These are phyloP conservation scores for Drosophila grimshawi DNA, from an alignment of 1,140 invertebrate species.

Conservation along the genomic window DNA sequence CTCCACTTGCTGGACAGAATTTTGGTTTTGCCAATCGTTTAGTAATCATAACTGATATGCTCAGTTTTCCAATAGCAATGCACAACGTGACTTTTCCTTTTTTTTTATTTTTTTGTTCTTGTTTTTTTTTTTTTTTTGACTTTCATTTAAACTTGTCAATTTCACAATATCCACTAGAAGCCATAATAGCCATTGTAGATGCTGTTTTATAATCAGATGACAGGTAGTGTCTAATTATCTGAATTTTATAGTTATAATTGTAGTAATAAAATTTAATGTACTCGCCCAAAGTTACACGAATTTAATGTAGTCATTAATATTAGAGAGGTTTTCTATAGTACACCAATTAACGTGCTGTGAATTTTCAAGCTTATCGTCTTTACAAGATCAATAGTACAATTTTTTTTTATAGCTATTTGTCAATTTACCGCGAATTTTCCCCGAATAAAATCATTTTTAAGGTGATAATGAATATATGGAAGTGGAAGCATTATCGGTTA, in stretches of 20 bases:
- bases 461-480: neutral
- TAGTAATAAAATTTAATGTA: too few species aligned
- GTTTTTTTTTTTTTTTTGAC: neutral
- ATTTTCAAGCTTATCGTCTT: too few species aligned
- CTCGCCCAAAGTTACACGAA: too few species aligned
- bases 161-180: neutral
- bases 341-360: too few species aligned
- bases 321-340: too few species aligned
- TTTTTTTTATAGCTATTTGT: neutral
- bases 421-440: neutral
- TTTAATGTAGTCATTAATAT: neutral
- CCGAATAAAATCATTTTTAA: neutral
- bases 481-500: neutral
- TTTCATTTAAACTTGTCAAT: constrained; percentile 9
- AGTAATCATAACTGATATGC: neutral
- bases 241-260: too few species aligned
- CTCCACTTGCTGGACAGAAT: neutral
- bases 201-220: too few species aligned
- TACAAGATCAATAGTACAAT: neutral
- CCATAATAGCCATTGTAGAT: too few species aligned
- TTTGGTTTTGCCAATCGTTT: neutral
- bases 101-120: too few species aligned
- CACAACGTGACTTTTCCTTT: neutral
- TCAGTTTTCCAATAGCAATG: neutral
- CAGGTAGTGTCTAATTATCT: too few species aligned